Conservation (phyloP, 1,140 invertebrate genomes). For the Branchinecta lynchi region DNA sequence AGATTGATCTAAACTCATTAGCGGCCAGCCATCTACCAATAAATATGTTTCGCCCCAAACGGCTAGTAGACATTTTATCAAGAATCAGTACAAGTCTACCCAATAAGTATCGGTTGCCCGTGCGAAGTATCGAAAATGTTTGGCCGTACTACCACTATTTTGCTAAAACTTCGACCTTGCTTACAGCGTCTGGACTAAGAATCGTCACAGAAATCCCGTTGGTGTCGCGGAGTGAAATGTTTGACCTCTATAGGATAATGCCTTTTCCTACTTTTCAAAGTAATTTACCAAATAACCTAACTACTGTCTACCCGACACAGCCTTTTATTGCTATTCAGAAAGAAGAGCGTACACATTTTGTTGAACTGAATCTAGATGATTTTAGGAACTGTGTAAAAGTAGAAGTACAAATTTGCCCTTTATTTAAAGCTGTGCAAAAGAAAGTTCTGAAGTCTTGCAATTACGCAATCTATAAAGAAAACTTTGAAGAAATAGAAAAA, state of each 20-base stretch:
- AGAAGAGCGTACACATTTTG: neutral
- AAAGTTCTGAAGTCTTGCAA: neutral
- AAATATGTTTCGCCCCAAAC: neutral
- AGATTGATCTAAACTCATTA: neutral
- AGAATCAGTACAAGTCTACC: neutral
- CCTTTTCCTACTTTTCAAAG: conserved; percentile 3
- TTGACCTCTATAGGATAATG: neutral
- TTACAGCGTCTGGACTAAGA: neutral
- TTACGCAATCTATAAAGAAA: neutral
- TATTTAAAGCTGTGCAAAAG: neutral
- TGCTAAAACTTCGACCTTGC: neutral
- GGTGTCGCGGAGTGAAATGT: neutral
- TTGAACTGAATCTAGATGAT: neutral
- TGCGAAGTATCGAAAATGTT: neutral
- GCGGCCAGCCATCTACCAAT: neutral
- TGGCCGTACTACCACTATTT: neutral
- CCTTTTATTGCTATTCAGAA: conserved; percentile 3
- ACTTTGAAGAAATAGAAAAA: neutral
- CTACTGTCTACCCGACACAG: neutral
- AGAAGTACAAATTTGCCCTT: neutral
- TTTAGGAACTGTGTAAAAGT: neutral
- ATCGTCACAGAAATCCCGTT: neutral
- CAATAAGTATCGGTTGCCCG: neutral
- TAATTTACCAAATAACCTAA: neutral
- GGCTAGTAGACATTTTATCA: neutral